These are phyloP conservation scores for Kryptolebias marmoratus DNA, from an alignment of 2,113 vertebrate species.

Conservation along the genomic window DNA sequence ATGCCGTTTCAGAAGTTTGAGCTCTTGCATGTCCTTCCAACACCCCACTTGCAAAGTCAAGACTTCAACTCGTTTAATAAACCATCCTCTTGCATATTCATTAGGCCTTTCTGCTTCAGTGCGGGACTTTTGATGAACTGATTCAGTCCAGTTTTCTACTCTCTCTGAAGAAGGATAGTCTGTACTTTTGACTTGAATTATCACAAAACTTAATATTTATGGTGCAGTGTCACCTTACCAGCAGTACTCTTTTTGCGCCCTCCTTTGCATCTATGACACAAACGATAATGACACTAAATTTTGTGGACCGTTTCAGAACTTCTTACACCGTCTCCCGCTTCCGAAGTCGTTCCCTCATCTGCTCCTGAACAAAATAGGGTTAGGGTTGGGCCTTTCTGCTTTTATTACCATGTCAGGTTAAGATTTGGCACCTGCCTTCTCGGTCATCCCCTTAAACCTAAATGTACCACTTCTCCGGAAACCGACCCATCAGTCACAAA, in stretches of 20 bases:
- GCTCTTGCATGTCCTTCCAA: constrained; percentile 19
- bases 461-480: too few species aligned
- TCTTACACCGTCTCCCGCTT: background rate
- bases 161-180: background rate
- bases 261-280: background rate
- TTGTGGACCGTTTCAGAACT: constrained; percentile 24
- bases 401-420: too few species aligned
- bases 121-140: constrained; percentile 6
- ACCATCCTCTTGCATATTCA: constrained; percentile 26
- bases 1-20: constrained; percentile 14
- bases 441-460: background rate
- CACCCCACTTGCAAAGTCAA: constrained; percentile 24
- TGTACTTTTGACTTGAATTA: background rate
- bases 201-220: background rate
- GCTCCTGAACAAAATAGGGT: background rate
- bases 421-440: too few species aligned
- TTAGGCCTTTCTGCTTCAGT: constrained; percentile 10
- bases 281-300: constrained; percentile 20
- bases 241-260: background rate
- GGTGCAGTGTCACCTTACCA: background rate
- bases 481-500: too few species aligned
- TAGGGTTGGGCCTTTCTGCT: background rate
- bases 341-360: constrained; percentile 1
- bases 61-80: constrained; percentile 37
- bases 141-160: constrained; percentile 1